Evolutionary conservation across 2,113 vertebrate genomes (phyloP), one percentile per base, ranked within the genome.

Genomic region (Nycticryphes semicollaris): DNA sequence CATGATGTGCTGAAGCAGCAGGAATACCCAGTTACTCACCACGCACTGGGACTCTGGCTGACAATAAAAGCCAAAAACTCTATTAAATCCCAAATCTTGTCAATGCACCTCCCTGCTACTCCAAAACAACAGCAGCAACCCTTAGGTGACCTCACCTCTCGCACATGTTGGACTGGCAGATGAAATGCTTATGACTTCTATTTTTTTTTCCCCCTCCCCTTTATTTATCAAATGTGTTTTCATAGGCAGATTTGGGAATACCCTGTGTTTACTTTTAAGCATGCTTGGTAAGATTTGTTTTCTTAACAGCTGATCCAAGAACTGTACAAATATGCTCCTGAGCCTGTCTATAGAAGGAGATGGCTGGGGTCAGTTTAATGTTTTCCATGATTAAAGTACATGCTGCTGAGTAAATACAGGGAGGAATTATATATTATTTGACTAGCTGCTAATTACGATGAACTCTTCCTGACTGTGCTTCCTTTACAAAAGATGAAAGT

Each of bases 351-450:
- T 35, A 83, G 89, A 30, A 93, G 50, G 84, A 74, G 92, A 53
- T 85, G 85, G 66, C 83, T 70, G 27, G 74, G 94, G 83, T 94
- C 95, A 94, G 77, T 68, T 92, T 68, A 83, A 72, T 95, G 82
- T 85, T 96, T 96, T 88, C 50, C 30, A 56, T 87, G 77, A 95
- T 96, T 92, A 95, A 93, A 97, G 89, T 93, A 95, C 91, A 92
- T 60, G 48, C 53, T 89, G 67, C 70, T 95, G 56, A 92, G 80
- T 91, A 95, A 92, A 95, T 56, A 93, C 22, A 89, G 53, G 45
- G 41, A 91, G 64, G 81, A 92, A 95, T 91, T 89, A 76, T 22
- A 15, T 74, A 74, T 80, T 93, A 95, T 95, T 95, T 96, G 87
- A 74, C 86, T 90, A 92, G 87, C 24, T 95, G 64, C 86, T 95